Conservation (phyloP, 2,797 vertebrate genomes). For the Sphaeramia orbicularis region DNA sequence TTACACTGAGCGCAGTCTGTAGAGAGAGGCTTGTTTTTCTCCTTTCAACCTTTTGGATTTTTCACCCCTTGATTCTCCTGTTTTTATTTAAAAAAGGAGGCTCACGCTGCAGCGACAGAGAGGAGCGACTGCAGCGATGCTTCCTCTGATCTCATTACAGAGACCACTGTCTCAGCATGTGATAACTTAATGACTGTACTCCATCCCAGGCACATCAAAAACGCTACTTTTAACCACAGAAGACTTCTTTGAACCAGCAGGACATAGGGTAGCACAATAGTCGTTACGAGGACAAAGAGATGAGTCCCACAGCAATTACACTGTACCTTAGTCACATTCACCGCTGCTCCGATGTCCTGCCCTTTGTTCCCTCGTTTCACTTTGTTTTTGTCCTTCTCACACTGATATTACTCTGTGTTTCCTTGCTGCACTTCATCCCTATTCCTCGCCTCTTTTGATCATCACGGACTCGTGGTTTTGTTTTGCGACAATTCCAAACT, state of each 20-base stretch:
- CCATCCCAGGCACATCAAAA: constrained; percentile 46
- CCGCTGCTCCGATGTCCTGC: not conserved
- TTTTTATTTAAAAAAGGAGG: constrained; percentile 34
- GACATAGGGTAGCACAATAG: constrained; percentile 20
- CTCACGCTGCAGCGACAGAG: constrained; percentile 20
- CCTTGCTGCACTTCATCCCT: not conserved
- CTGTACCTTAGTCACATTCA: constrained; percentile 23
- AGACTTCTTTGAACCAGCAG: constrained; percentile 27
- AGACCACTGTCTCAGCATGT: constrained; percentile 51
- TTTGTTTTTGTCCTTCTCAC: constrained; percentile 23
- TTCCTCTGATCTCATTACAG: constrained; percentile 59
- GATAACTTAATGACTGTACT: constrained; percentile 52
- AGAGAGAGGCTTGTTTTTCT: too few relatives aligned
- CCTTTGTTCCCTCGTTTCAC: constrained; percentile 15
- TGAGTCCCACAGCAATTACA: constrained; percentile 42
- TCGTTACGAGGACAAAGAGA: constrained; percentile 33
- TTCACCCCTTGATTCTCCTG: not conserved
- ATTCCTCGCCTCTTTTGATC: not conserved
- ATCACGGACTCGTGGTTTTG: too few relatives aligned
- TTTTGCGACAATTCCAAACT: too few relatives aligned
- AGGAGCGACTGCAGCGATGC: constrained; percentile 36
- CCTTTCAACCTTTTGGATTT: too few relatives aligned
- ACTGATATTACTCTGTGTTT: constrained; percentile 4
- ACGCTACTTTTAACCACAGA: constrained; percentile 47
- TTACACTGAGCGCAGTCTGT: too few relatives aligned